Base-by-base conservation (phyloP, 2,797 vertebrate genomes). In the Hemibagrus guttatus region DNA sequence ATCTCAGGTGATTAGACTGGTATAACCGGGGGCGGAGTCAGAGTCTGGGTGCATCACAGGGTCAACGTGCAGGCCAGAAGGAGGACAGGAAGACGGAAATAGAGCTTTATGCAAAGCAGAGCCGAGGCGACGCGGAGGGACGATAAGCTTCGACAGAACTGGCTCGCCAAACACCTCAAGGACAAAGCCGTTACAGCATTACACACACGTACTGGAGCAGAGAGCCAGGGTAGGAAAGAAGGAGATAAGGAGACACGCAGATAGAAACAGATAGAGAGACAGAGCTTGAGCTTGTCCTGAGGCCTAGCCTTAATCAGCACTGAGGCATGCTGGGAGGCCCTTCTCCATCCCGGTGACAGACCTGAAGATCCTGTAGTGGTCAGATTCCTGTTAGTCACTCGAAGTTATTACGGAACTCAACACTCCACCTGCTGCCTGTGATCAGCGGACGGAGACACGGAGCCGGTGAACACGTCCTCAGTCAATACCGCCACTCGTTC, bases 81-180 rank as follows among this genome's bases (percentile, higher is more conserved):
- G 26, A 82, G 58, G 64, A 78, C 64, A 87, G 87, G 84, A 87
- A 90, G 84, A 86, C 66, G 85, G 54, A 88, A 81, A 86, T 39
- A 80, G 0, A 66, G 61, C 63, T 85, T 69, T 85, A 90, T 90
- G 90, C 84, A 89, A 90, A 90, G 79, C 64, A 61, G 75, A 84
- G 82, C 68, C 81, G 56, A 42, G 54, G 83, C 59, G 80, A 88
- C 80, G 54, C 74, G 69, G 72, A 19, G 31, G n/a, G 61, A 52
- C 54, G 88, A 90, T 88, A 90, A 85, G 81, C 84, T 72, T 66
- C 63, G 83, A 81, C 83, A 81, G 88, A 89, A 89, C 54, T 52
- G 74, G 83, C 74, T 76, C 85, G 31, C 83, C 88, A 74, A 86
- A 88, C 88, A 85, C 86, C 84, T 87, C 39, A 85, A 86, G 79